Base-by-base conservation (phyloP, 2,888 invertebrate genomes). In the Meteorus cinctellus region DNA sequence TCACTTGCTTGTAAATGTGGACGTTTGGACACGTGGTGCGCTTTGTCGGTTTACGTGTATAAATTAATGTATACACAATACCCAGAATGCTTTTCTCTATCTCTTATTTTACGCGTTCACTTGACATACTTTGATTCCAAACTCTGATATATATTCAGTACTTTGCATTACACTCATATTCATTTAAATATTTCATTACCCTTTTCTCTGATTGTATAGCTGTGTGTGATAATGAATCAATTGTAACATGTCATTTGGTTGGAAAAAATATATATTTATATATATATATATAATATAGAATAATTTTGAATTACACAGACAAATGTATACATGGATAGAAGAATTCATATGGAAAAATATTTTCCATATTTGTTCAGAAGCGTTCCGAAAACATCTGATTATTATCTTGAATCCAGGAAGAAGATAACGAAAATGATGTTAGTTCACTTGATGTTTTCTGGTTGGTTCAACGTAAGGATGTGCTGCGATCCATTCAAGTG, bases 401-500 rank as follows among this genome's bases (percentile, higher is more conserved):
- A 31, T 63, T n/a, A n/a, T 63, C 27, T 34, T n/a, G 31, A 14
- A n/a, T 34, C 29, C 3, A 59, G 27, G 19, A n/a, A 16, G 12
- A 27, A 62, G 4, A 62, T 62, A 27, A 62, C 4, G 27, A 8
- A 62, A 27, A 62, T 14, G 16, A 48, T 48, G 55, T 4, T 51
- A 10, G 63, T n/a, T 5, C 36, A 36, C 36, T 65, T 65, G 41
- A 8, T 65, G 65, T 34, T 65, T 16, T 12, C 8, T 34, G 34
- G 34, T 24, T n/a, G 65, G 77, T 36, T 77, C 79, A 36, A 66
- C 66, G 65, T 77, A 75, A 10, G 82, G 82, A 65, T 82, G 81
- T 19, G 79, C 77, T 2, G 76, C 77, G 72, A 77, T 80, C 72
- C 70, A 82, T 12, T 77, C 79, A n/a, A 82, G 75, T 36, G 81